Conservation (phyloP, 2,797 vertebrate species). For the Lagorchestes hirsutus region DNA sequence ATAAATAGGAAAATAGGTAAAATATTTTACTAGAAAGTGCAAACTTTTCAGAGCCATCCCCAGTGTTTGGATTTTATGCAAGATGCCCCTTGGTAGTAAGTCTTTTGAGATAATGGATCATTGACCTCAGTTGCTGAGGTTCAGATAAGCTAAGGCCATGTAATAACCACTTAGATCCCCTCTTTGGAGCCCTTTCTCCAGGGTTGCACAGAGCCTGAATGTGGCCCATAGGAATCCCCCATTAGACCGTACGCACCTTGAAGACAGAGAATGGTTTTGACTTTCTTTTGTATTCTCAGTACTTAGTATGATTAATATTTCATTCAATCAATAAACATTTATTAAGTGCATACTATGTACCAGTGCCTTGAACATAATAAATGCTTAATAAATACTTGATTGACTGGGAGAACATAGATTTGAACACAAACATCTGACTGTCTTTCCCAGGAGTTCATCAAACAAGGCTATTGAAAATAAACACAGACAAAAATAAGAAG, state of each 20-base stretch:
- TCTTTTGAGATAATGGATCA: neutral
- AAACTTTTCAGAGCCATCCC: neutral
- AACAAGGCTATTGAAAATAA: neutral
- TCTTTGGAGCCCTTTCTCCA: neutral
- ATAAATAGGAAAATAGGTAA: conserved; percentile 27
- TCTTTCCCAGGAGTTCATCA: neutral
- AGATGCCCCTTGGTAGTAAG: neutral
- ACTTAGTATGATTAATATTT: neutral
- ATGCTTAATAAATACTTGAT: neutral
- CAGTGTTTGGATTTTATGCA: neutral
- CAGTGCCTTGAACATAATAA: neutral
- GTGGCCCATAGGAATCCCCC: neutral
- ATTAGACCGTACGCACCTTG: neutral
- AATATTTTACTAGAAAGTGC: conserved; percentile 54
- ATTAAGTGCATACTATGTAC: neutral
- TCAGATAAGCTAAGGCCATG: neutral
- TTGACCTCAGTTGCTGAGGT: neutral
- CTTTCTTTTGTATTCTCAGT: neutral
- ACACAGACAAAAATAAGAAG: neutral
- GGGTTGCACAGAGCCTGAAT: neutral
- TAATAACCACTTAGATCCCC: neutral
- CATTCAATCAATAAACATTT: neutral
- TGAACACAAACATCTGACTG: neutral
- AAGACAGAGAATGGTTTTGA: neutral
- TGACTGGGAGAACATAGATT: neutral